phyloP scores from a whole-genome alignment of 2,113 vertebrate genomes.

The Catharus minimus region DNA sequence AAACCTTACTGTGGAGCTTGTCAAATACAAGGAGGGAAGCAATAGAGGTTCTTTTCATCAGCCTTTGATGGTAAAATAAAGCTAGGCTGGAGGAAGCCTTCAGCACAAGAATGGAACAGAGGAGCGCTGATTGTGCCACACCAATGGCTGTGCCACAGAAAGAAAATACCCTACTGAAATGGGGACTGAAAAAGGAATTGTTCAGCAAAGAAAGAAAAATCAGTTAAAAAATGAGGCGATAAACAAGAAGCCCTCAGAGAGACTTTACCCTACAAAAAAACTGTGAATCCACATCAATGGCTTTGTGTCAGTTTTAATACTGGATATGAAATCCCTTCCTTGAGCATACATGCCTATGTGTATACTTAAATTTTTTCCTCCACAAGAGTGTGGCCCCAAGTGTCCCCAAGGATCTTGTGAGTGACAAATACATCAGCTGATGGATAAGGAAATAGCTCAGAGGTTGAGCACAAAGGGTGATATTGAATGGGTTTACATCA shows the following conservation, averaged over 20 bases:
- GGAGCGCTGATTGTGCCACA: background rate
- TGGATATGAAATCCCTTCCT: background rate
- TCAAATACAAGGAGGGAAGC: conserved; percentile 5
- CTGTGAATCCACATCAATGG: background rate
- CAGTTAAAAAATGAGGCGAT: background rate
- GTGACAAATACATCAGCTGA: background rate
- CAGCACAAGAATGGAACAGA: conserved; percentile 17
- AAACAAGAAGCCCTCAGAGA: background rate
- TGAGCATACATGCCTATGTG: background rate
- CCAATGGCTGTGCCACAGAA: background rate
- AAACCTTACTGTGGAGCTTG: background rate
- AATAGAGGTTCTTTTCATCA: background rate
- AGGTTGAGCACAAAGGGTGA: background rate
- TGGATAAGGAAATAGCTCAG: background rate
- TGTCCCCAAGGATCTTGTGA: background rate
- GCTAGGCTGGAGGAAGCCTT: background rate
- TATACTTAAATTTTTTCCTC: background rate
- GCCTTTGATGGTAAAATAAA: conserved; percentile 17
- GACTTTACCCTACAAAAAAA: background rate
- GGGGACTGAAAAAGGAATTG: background rate
- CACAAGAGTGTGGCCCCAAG: background rate
- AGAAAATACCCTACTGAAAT: background rate
- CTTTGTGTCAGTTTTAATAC: background rate
- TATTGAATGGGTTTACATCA: background rate
- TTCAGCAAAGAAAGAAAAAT: background rate